Conservation (phyloP, 2,888 invertebrate species). For the Chrysotoxum bicinctum region DNA sequence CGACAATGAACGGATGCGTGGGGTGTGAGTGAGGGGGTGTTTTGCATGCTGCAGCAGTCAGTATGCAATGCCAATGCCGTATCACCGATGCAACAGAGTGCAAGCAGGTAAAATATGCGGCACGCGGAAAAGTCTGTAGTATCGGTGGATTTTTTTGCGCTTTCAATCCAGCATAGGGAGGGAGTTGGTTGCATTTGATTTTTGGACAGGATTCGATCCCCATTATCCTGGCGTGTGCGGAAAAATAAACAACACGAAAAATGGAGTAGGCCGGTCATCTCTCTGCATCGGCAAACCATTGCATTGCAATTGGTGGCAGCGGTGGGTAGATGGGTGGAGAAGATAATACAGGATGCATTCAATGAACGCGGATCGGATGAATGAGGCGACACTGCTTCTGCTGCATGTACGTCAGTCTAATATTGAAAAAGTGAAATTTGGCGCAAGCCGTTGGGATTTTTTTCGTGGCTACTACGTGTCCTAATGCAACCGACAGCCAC, state of each 20-base stretch:
- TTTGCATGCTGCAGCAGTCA: slow-evolving; percentile 63
- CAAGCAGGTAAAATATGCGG: slow-evolving; percentile 72
- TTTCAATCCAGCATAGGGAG: not conserved
- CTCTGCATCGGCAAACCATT: slow-evolving; percentile 41
- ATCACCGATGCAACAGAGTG: slow-evolving; percentile 71
- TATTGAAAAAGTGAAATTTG: slow-evolving; percentile 72
- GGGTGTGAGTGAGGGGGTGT: not conserved
- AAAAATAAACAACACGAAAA: slow-evolving; percentile 61
- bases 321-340: not conserved
- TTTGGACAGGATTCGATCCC: slow-evolving; percentile 68
- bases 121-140: slow-evolving; percentile 67
- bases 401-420: slow-evolving; percentile 72
- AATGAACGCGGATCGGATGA: slow-evolving; percentile 75
- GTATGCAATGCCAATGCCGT: slow-evolving; percentile 63
- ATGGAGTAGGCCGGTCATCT: slow-evolving; percentile 66
- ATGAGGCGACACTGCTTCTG: slow-evolving; percentile 73
- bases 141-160: slow-evolving; percentile 30
- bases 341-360: slow-evolving; percentile 72
- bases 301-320: slow-evolving; percentile 44
- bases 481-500: slow-evolving; percentile 52
- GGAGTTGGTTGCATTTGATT: slow-evolving; percentile 56
- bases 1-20: slow-evolving; percentile 59
- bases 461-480: slow-evolving; percentile 38
- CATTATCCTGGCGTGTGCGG: slow-evolving; percentile 63
- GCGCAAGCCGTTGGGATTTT: slow-evolving; percentile 61